Evolutionary conservation across 2,797 vertebrate species (phyloP), one percentile per base, ranked within the genome.

Genomic region (Synaphobranchus kaupii): DNA sequence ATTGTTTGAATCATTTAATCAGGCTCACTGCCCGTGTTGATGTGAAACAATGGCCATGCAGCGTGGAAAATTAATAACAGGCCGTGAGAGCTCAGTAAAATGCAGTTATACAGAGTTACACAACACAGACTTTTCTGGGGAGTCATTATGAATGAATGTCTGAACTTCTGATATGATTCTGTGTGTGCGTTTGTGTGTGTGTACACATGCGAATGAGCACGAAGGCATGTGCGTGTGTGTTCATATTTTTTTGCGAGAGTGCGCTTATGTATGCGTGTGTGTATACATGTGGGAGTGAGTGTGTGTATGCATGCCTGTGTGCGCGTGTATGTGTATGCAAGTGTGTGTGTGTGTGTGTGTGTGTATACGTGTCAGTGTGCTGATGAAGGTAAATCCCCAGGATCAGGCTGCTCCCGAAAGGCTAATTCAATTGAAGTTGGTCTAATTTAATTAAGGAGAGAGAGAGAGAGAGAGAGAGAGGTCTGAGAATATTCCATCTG

Each of bases 341-440:
- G 60, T 80, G 83, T 89, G 85, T 66, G 83, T 87, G 91, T 48
- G 34, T 25, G 56, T 4, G 25, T 22, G 60, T 34, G n/a, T 52
- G 22, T 34, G 31, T 84, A 88, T 71, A 81, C 87, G 91, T 48
- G 34, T 44, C 58, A 22, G 12, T 25, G 44, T 22, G n/a, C 47
- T 52, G 60, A 31, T 44, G n/a, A 48, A 84, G 81, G 81, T 91
- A 87, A 90, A 92, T 78, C 80, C 87, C 86, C 78, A 34, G 87
- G 91, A 92, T 94, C 91, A 91, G 90, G 87, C 89, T 91, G 90
- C 90, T 90, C 89, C 66, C 92, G 47, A 85, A 48, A 90, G 86
- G 88, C 88, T 91, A 93, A 94, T 93, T 94, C 47, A 94, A 93
- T 95, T 94, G 93, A 89, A 90, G 10, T 86, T 91, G 94, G 93